Base-by-base conservation (phyloP, 2,797 vertebrate species). In the Thamnophis elegans region DNA sequence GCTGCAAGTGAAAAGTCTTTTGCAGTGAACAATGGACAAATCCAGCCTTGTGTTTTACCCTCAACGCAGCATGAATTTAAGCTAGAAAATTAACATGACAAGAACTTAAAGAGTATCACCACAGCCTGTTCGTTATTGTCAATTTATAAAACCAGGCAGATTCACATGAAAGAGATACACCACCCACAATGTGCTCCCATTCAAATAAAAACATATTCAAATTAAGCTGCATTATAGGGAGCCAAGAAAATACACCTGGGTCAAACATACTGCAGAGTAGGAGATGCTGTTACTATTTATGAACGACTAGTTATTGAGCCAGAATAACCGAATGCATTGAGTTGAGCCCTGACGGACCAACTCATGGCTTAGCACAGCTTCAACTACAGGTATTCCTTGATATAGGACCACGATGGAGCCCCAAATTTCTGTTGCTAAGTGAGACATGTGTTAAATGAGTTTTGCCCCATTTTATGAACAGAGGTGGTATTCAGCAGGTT, bases 111-210 rank as follows among this genome's bases (percentile, higher is more conserved):
- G 36, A 91, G 47, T 16, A 26, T 20, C 18, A 88, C 42, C 62
- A 55, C 13, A 42, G 56, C 6, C 13, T 22, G 47, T 89, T 85
- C 18, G 85, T 28, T 90, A 20, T 42, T 58, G 6, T 20, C 93
- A 85, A 91, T 95, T 13, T 94, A 95, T 92, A 94, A 95, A 95
- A 93, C 91, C 93, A 92, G 93, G 93, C 88, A 0, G 0, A 94
- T 95, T 95, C 94, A 96, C 89, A 92, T 91, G 82, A 91, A 82
- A 26, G 90, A 94, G 87, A 95, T n/a, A 95, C 95, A 91, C 53
- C 85, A 85, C 87, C 78, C 85, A 55, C 26, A 1, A 59, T 36
- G n/a, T 93, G 88, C 55, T 90, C 92, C 95, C 94, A 92, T 94
- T 92, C 94, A 95, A 96, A 94, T 28, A 94, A 94, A 95, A 95